Conservation (phyloP, 2,113 vertebrate genomes). For the Mesembrinibis cayennensis region DNA sequence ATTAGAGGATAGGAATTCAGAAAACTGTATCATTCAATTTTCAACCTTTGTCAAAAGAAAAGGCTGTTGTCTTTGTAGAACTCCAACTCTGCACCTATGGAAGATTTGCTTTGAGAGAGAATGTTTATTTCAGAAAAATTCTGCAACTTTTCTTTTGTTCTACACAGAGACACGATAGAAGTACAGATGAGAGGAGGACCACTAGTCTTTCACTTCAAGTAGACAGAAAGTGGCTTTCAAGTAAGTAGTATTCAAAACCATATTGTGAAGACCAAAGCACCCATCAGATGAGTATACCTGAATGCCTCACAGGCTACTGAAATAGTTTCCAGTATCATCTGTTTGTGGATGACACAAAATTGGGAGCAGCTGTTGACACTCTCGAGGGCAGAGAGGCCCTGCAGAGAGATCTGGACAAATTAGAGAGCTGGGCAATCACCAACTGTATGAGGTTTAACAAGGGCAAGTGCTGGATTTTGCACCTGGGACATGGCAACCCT, state of each 20-base stretch:
- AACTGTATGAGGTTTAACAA: no score
- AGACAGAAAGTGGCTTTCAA: background rate
- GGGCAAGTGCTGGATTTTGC: no score
- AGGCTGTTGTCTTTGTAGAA: background rate
- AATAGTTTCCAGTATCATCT: background rate
- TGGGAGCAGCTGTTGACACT: no score
- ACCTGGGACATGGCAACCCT: no score
- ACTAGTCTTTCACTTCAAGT: background rate
- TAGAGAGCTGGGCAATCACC: no score
- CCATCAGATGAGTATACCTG: background rate
- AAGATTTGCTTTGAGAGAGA: background rate
- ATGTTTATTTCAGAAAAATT: background rate
- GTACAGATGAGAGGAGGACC: background rate
- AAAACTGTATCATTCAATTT: background rate
- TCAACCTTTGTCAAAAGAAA: background rate
- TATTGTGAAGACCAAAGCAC: background rate
- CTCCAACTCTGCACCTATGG: background rate
- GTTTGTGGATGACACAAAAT: no score
- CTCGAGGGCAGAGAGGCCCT: no score
- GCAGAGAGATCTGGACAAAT: no score
- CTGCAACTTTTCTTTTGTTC: background rate
- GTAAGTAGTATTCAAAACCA: background rate
- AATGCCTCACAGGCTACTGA: background rate
- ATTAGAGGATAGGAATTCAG: background rate
- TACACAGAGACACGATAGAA: accelerated